phyloP scores from a whole-genome alignment of 35 echinoderm and acorn worm species.

The Hemicentrotus pulcherrimus region DNA sequence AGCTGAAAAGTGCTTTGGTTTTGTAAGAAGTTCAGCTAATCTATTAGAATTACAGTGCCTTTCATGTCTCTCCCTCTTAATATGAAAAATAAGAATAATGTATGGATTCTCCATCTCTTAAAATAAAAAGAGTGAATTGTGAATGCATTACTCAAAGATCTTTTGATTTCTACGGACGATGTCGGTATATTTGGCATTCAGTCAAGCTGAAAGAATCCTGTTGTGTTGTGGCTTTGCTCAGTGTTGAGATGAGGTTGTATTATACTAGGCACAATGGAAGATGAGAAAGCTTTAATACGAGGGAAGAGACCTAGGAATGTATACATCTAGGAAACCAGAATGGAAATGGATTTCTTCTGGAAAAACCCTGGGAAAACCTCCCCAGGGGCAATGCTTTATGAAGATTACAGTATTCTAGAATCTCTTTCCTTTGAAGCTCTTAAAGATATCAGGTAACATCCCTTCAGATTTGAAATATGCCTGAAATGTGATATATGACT shows the following conservation, averaged over 20 bases:
- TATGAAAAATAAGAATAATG: not conserved
- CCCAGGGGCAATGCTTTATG: not conserved
- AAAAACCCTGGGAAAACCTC: not conserved
- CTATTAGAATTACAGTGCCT: not conserved
- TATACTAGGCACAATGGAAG: not conserved
- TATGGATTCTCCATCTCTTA: too few relatives aligned
- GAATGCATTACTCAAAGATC: not conserved
- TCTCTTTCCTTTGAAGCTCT: not conserved
- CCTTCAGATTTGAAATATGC: not conserved
- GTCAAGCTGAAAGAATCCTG: not conserved
- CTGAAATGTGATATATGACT: too few relatives aligned
- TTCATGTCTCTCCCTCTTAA: not conserved
- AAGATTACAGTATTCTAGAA: not conserved
- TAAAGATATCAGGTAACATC: not conserved
- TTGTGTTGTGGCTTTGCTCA: not conserved
- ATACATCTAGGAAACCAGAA: not conserved
- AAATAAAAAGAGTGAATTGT: not conserved
- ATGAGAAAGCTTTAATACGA: not conserved
- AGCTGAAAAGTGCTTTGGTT: too few relatives aligned
- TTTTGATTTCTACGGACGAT: not conserved
- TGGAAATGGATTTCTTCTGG: not conserved
- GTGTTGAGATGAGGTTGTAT: not conserved
- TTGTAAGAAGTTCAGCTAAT: too few relatives aligned
- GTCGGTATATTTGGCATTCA: not conserved
- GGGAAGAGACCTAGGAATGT: not conserved